Conservation (phyloP, 2,113 vertebrate species). For the Lepisosteus osseus region DNA sequence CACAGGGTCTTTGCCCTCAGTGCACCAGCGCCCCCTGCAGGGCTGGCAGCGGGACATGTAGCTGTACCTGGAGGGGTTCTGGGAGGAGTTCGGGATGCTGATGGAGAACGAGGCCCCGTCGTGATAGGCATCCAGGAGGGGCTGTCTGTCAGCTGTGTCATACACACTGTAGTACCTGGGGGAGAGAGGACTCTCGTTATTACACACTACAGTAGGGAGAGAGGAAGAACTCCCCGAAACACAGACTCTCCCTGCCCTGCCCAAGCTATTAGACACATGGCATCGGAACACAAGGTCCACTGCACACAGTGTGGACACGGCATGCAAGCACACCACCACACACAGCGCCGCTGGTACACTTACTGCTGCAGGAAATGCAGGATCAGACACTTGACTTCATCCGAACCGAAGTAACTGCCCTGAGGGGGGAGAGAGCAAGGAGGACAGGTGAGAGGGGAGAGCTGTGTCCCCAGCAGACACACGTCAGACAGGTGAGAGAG, state of each 20-base stretch:
- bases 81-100: conserved; percentile 67
- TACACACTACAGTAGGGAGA: background rate
- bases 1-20: too few relatives aligned
- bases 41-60: too few relatives aligned
- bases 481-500: background rate
- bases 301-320: background rate
- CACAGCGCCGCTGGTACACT: conserved; percentile 43
- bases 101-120: conserved; percentile 83
- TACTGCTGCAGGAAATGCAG: conserved; percentile 82
- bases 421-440: conserved; percentile 37
- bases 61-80: conserved; percentile 73
- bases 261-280: background rate
- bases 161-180: conserved; percentile 81
- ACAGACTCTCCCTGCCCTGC: too few relatives aligned
- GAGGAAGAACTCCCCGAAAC: background rate
- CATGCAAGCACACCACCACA: too few relatives aligned
- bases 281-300: background rate
- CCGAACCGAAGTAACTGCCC: conserved; percentile 80
- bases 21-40: too few relatives aligned
- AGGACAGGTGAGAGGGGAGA: background rate
- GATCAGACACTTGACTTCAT: conserved; percentile 76
- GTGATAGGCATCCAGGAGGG: conserved; percentile 84
- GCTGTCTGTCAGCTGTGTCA: conserved; percentile 80
- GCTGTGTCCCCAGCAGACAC: background rate
- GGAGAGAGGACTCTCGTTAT: background rate